phyloP scores from a whole-genome alignment of 2,888 invertebrate genomes.

The Mechanitis mazaeus region DNA sequence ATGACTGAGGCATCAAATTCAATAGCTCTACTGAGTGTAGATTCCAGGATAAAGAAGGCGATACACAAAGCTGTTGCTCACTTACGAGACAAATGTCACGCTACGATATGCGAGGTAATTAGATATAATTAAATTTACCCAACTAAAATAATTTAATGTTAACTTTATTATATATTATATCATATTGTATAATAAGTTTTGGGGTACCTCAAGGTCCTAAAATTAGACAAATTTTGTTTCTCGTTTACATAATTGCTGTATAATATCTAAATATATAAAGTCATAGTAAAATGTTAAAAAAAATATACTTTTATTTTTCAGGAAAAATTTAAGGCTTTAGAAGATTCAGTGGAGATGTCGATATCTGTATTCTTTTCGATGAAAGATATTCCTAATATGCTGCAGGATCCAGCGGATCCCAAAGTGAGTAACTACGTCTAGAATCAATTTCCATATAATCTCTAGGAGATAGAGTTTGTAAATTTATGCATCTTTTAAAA shows the following conservation, averaged over 20 bases:
- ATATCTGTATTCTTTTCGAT: conserved; percentile 69
- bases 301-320: conserved; percentile 37
- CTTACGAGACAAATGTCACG: conserved; percentile 65
- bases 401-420: conserved; percentile 67
- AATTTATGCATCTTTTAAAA: too few species aligned
- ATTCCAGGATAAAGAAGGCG: conserved; percentile 67
- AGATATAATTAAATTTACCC: too few species aligned
- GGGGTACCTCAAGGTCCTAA: too few species aligned
- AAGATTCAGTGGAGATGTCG: conserved; percentile 70
- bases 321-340: conserved; percentile 69
- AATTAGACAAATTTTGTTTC: too few species aligned
- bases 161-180: too few species aligned
- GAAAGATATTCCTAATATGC: conserved; percentile 73
- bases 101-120: conserved; percentile 45
- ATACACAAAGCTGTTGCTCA: conserved; percentile 69
- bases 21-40: conserved; percentile 68
- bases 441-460: too few species aligned
- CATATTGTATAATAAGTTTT: too few species aligned
- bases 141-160: too few species aligned
- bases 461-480: too few species aligned
- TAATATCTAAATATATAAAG: too few species aligned
- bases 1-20: conserved; percentile 78
- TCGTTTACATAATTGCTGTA: too few species aligned
- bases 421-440: conserved; percentile 52
- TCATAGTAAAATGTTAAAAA: too few species aligned